Base-by-base conservation (phyloP, 2,113 vertebrate species). In the Psettodes erumei region DNA sequence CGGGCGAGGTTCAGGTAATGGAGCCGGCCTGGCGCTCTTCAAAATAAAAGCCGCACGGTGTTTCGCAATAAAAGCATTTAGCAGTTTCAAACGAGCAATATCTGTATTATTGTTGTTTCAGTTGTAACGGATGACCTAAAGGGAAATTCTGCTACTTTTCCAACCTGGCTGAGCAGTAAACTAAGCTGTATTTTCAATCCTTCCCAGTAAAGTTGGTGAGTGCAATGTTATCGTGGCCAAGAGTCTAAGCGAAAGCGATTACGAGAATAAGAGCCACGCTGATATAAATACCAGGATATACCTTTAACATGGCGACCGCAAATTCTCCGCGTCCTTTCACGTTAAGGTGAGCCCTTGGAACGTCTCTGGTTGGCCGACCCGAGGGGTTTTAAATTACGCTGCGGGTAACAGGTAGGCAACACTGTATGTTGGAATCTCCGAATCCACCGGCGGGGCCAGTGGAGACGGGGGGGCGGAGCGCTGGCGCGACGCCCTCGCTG, bases 331-430 rank as follows among this genome's bases (percentile, higher is more conserved):
- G 6, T 37, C 47, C 40, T 42, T 40, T 40, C 55, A 1, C 51
- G 59, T 69, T 33, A 56, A 51, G 18, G 3, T 54, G 68, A 63
- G 63, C 37, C 71, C 33, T 43, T 33, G 47, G 75, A 71, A 51
- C 55, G 28, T n/a, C n/a, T n/a, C n/a, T n/a, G n/a, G 23, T 42
- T 27, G 35, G 40, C 35, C 43, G 33, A 70, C 35, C 56, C 10
- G 6, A 67, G n/a, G 25, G 25, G 62, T 51, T 75, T 53, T 30
- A 40, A 18, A 64, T 54, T 25, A 8, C 42, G 21, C 18, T 56
- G 15, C 32, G 40, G 60, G 28, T 47, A 16, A 1, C 19, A 43
- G 64, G 38, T 19, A 18, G 15, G 12, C 19, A 8, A 60, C 43
- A 38, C 55, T 33, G 51, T 4, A 13, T 11, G 23, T 21, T 45